These are phyloP conservation scores for Arizona elegans DNA, from an alignment of 2,113 vertebrate genomes.

Conservation along the genomic window DNA sequence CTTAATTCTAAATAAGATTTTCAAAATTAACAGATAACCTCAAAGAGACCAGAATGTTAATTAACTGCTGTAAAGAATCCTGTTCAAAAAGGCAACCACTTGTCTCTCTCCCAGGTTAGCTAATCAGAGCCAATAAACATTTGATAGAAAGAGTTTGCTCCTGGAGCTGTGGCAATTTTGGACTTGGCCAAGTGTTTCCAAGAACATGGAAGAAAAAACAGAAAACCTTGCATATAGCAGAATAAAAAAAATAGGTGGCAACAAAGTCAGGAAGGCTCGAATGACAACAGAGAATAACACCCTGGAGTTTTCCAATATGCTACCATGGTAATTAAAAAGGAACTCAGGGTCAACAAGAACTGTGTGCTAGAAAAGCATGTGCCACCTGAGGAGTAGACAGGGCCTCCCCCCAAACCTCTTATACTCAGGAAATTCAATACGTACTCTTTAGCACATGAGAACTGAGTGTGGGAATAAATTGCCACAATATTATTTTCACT, in stretches of 20 bases:
- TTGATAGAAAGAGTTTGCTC: neutral
- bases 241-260: neutral
- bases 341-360: neutral
- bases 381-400: neutral
- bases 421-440: neutral
- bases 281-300: neutral
- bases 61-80: neutral
- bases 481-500: neutral
- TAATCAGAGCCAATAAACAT: neutral
- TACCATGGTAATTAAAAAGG: neutral
- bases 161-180: neutral
- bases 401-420: neutral
- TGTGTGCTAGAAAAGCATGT: neutral
- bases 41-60: neutral
- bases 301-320: neutral
- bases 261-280: neutral
- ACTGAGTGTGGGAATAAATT: neutral
- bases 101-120: neutral
- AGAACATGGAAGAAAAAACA: neutral
- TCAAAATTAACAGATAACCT: neutral
- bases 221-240: neutral
- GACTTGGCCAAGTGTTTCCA: neutral
- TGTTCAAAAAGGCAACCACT: neutral
- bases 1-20: neutral
- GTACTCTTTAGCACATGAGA: neutral